Conservation (phyloP, 2,113 vertebrate genomes). For the Pygoscelis adeliae region DNA sequence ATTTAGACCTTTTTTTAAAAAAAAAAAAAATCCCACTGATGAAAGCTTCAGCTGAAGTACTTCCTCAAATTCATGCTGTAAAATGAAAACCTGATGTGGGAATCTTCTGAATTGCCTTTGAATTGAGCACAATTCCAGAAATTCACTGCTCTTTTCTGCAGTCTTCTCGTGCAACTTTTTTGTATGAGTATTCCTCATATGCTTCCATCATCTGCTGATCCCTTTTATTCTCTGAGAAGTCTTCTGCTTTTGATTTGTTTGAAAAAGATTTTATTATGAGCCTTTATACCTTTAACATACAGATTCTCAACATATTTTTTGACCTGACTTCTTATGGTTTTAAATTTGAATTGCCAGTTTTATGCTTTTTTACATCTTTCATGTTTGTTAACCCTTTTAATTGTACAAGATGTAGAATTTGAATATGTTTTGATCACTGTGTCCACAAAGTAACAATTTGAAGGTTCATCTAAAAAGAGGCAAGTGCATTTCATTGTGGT, state of each 20-base stretch:
- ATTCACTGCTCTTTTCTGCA: neutral
- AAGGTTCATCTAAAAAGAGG: neutral
- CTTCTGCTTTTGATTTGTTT: neutral
- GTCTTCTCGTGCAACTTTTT: accelerated
- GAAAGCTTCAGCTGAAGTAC: neutral
- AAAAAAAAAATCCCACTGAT: neutral
- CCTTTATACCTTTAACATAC: neutral
- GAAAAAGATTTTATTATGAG: neutral
- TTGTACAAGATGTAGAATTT: neutral
- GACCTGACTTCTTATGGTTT: neutral
- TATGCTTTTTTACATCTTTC: neutral
- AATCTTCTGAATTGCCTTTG: neutral
- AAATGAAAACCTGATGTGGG: neutral
- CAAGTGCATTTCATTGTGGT: neutral
- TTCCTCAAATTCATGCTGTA: neutral
- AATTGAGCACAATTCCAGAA: neutral
- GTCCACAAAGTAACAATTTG: neutral
- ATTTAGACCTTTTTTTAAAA: neutral
- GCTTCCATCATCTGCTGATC: neutral
- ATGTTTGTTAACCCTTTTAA: neutral
- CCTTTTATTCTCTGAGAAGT: neutral
- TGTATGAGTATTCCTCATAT: neutral
- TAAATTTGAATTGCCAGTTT: neutral
- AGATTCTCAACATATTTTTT: neutral
- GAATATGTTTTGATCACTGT: neutral